Evolutionary conservation across 1,140 invertebrate genomes (phyloP).

Genomic region (Manduca sexta): DNA sequence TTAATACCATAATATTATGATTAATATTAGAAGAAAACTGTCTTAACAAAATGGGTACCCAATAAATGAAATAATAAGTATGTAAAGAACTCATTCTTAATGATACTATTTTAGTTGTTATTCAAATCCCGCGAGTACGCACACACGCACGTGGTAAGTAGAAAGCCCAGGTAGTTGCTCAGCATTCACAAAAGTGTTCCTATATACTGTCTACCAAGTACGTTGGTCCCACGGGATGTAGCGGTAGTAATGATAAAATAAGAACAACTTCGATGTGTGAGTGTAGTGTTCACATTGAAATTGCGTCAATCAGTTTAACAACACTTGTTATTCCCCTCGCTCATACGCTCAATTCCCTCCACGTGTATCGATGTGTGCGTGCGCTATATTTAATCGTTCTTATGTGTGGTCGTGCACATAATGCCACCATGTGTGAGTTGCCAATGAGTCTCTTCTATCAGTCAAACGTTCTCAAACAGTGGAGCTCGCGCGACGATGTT

Average conservation of each 20-base stretch:
- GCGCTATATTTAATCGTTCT: conserved; percentile 59
- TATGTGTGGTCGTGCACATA: conserved; percentile 48
- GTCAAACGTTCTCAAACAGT: conserved; percentile 53
- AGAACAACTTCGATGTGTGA: conserved; percentile 47
- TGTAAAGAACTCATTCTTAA: too few relatives aligned
- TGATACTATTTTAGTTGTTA: not conserved
- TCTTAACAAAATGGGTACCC: too few relatives aligned
- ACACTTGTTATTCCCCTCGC: conserved; percentile 49
- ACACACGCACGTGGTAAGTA: conserved; percentile 34
- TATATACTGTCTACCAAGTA: conserved; percentile 44
- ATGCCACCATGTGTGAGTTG: conserved; percentile 59
- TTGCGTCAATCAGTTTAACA: conserved; percentile 62
- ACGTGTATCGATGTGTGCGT: conserved; percentile 35
- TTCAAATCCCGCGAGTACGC: conserved; percentile 24
- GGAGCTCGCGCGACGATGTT: not conserved
- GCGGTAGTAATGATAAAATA: conserved; percentile 64
- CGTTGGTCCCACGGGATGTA: conserved; percentile 63
- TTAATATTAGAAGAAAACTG: too few relatives aligned
- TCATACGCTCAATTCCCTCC: conserved; percentile 45
- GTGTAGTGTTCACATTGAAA: conserved; percentile 42
- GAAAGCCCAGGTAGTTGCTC: conserved; percentile 45
- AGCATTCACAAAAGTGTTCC: conserved; percentile 55
- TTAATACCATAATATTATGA: too few relatives aligned
- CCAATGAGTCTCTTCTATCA: conserved; percentile 61
- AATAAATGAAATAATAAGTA: too few relatives aligned